Evolutionary conservation across 2,797 vertebrate genomes (phyloP).

Genomic region (Anguilla megastoma): DNA sequence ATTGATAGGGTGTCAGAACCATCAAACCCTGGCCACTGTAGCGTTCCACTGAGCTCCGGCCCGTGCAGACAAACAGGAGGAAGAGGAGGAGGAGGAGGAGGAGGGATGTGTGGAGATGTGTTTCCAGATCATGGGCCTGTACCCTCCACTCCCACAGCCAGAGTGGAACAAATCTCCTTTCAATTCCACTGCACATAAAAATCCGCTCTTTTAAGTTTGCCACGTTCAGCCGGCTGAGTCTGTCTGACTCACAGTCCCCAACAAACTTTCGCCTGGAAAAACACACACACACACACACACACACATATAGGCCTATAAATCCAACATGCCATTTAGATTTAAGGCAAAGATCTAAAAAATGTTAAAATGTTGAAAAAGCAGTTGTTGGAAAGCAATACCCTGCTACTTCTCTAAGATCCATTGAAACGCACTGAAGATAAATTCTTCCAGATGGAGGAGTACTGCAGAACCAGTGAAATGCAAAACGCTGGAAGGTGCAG

Average conservation of each 20-base stretch:
- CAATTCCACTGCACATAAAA: slow-evolving; percentile 46
- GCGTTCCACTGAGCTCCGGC: neutral
- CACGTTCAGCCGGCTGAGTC: slow-evolving; percentile 43
- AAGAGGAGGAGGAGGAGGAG: slow-evolving; percentile 34
- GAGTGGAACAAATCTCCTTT: slow-evolving; percentile 59
- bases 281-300: neutral
- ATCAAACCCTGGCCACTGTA: neutral
- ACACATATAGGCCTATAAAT: neutral
- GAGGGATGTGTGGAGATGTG: slow-evolving; percentile 40
- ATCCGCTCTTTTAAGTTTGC: slow-evolving; percentile 42
- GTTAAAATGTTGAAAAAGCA: no score
- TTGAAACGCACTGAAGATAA: neutral
- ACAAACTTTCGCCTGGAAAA: neutral
- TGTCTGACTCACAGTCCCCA: neutral
- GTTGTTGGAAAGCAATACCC: neutral
- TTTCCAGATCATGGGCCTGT: slow-evolving; percentile 44
- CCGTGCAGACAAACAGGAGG: neutral
- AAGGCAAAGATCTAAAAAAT: neutral
- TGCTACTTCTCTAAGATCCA: neutral
- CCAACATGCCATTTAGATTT: neutral
- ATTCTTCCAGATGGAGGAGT: neutral
- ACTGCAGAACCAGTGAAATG: neutral
- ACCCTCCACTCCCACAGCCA: slow-evolving; percentile 31
- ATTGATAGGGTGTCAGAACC: neutral
- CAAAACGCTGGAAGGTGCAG: neutral